phyloP scores from a whole-genome alignment of 2,113 vertebrate species.

The Megalops atlanticus region DNA sequence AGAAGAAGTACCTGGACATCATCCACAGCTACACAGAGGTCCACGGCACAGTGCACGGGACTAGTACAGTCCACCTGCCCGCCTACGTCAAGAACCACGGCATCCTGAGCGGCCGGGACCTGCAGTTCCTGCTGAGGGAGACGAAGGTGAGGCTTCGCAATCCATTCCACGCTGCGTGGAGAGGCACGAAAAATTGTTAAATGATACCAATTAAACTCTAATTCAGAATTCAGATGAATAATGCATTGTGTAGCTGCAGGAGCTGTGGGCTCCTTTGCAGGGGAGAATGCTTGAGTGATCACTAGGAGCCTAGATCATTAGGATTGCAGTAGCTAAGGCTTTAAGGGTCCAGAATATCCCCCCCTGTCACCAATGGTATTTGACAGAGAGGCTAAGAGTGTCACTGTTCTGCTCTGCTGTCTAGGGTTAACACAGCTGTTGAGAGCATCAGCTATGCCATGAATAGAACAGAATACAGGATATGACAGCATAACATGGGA shows the following conservation, averaged over 20 bases:
- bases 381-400: not conserved
- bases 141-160: conserved; percentile 75
- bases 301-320: too few relatives aligned
- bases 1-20: conserved; percentile 89
- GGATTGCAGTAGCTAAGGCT: too few relatives aligned
- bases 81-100: conserved; percentile 94
- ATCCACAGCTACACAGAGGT: conserved; percentile 96
- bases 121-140: conserved; percentile 94
- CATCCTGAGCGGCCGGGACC: conserved; percentile 92
- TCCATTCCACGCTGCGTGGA: conserved; percentile 40
- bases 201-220: too few relatives aligned
- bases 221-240: too few relatives aligned
- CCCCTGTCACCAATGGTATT: not conserved
- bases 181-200: too few relatives aligned
- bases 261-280: too few relatives aligned
- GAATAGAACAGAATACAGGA: too few relatives aligned
- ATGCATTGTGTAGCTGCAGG: too few relatives aligned
- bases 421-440: not conserved
- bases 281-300: too few relatives aligned
- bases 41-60: conserved; percentile 92
- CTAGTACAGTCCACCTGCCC: conserved; percentile 88
- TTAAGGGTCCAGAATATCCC: too few relatives aligned
- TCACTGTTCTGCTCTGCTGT: not conserved
- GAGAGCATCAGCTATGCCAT: not conserved
- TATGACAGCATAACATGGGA: too few relatives aligned